phyloP scores from a whole-genome alignment of 2,888 invertebrate species.

The Spisula subtruncata region DNA sequence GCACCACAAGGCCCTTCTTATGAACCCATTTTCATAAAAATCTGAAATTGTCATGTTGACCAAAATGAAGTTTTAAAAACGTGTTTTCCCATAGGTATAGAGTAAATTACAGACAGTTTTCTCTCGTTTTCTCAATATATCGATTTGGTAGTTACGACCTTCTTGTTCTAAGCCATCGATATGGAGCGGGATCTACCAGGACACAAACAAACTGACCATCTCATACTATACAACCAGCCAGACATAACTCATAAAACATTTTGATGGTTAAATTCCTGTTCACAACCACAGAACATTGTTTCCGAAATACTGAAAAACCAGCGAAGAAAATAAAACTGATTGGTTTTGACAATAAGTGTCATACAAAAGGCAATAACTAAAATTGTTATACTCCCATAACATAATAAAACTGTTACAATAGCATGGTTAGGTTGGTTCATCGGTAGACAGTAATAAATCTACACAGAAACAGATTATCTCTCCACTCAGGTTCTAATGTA shows the following conservation, averaged over 20 bases:
- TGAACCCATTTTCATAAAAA: no score
- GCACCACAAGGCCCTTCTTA: no score
- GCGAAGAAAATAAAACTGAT: constrained; percentile 11
- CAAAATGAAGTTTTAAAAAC: no score
- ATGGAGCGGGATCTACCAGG: no score
- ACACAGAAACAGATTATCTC: background rate
- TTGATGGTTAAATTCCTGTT: background rate
- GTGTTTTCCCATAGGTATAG: no score
- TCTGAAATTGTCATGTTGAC: no score
- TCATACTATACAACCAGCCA: background rate
- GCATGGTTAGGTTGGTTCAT: background rate
- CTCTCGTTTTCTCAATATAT: no score
- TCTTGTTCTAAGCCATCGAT: no score
- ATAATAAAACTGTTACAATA: constrained; percentile 12
- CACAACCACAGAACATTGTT: background rate
- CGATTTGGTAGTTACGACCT: no score
- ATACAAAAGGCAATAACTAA: constrained; percentile 20
- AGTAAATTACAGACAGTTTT: no score
- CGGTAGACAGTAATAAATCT: background rate
- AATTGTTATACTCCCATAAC: constrained; percentile 18
- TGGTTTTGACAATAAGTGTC: constrained; percentile 21
- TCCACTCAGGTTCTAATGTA: constrained; percentile 2
- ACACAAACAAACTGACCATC: no score
- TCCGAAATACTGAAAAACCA: background rate
- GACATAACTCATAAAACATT: background rate